phyloP scores from a whole-genome alignment of 2,113 vertebrate species.

The Saguinus imperator region DNA sequence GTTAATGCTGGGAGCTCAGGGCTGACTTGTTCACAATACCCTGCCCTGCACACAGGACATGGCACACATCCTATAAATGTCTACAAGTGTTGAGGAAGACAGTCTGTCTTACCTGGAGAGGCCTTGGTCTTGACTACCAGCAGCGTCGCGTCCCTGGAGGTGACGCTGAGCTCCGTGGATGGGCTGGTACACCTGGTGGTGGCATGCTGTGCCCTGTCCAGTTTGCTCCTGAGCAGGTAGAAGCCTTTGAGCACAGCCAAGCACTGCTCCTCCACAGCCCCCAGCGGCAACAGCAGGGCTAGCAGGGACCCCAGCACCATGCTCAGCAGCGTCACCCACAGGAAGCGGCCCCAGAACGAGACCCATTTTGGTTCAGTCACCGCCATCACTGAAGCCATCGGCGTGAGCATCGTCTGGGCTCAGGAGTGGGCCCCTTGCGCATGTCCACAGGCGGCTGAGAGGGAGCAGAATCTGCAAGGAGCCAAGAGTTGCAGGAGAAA shows the following conservation, averaged over 20 bases:
- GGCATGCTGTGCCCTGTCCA: conserved; percentile 77
- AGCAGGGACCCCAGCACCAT: conserved; percentile 87
- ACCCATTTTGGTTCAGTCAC: conserved; percentile 86
- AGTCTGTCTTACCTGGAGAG: conserved; percentile 86
- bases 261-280: conserved; percentile 88
- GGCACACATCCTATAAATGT: background rate
- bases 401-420: conserved; percentile 80
- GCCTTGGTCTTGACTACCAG: conserved; percentile 88
- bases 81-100: fast-evolving
- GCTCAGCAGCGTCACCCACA: conserved; percentile 87
- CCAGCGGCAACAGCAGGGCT: conserved; percentile 88
- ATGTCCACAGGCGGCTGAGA: background rate
- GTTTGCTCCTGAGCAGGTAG: conserved; percentile 85
- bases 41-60: background rate
- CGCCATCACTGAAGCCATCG: conserved; percentile 84
- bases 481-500: background rate
- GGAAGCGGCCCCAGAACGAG: conserved; percentile 83
- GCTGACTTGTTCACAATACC: background rate
- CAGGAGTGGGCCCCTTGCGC: background rate
- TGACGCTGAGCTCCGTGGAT: conserved; percentile 90
- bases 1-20: background rate
- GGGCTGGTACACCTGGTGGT: conserved; percentile 75
- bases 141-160: conserved; percentile 85
- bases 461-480: background rate
- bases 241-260: conserved; percentile 85